A percentile compares a stretch with the other conserved stretches of the same genome.
Evolutionary conservation across 1,140 invertebrate genomes (phyloP).

Genomic region (Stegodyphus mimosarum): DNA sequence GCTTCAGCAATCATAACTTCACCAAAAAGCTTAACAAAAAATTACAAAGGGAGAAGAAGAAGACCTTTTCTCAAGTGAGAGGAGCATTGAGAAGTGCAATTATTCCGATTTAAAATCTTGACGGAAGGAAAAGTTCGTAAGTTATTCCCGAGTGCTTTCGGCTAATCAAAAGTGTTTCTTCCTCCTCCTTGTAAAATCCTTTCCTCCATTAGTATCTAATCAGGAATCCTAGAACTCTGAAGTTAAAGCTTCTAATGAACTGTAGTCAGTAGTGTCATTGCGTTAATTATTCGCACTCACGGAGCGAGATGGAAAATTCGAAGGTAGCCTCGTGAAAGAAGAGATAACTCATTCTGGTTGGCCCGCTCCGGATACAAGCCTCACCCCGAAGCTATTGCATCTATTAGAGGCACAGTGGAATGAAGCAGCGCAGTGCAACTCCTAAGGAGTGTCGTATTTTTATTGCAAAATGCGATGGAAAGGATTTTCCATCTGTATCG

Average conservation of each 20-base stretch:
- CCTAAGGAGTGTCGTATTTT: no score
- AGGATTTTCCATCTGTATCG: neutral
- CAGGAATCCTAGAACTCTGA: no score
- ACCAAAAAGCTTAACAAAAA: no score
- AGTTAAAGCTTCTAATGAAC: no score
- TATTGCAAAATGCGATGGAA: no score
- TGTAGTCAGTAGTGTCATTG: no score
- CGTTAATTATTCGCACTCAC: slow-evolving; percentile 23
- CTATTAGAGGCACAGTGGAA: neutral
- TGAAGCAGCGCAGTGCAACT: neutral
- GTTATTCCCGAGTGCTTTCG: slow-evolving; percentile 27
- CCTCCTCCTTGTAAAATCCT: neutral
- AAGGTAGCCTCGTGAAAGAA: neutral
- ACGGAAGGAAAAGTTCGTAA: slow-evolving; percentile 13
- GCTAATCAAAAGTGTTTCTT: slow-evolving; percentile 41
- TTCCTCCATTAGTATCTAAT: no score
- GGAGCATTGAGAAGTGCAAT: slow-evolving; percentile 18
- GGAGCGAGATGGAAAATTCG: neutral
- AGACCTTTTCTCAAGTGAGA: neutral
- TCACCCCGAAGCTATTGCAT: neutral
- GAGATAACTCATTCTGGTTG: neutral
- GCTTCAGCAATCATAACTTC: neutral
- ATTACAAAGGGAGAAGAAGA: no score
- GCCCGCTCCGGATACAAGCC: neutral
- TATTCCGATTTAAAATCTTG: slow-evolving; percentile 32